Base-by-base conservation (phyloP, 53 echinoderm and acorn worm genomes). In the Arbacia lixula region DNA sequence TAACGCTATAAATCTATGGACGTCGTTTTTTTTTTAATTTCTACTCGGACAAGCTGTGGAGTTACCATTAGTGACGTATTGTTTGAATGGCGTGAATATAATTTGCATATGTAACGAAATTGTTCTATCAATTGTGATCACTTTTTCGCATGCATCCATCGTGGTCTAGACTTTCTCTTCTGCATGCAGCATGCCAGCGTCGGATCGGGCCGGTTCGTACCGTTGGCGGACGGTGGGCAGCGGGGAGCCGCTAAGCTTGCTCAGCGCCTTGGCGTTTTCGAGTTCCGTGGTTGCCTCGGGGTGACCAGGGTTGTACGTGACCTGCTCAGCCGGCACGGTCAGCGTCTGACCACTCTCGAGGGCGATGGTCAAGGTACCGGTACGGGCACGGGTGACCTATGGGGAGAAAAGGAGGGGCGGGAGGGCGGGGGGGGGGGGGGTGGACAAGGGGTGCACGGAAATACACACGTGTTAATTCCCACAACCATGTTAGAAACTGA, bases 351-450 rank as follows among this genome's bases (percentile, higher is more conserved):
- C 93, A 30, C 88, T 90, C 54, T 93, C 93, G 22, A 93, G 81
- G 8, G 86, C 93, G 46, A 93, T 84, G 26, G 89, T 93, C n/a
- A 93, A 79, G 5, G 93, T 93, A 77, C 93, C 93, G 24, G 87
- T 84, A 20, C 93, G 87, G 6, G 89, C 74, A 28, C 93, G 89
- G 49, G 84, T 90, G 26, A 63, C 84, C 93, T 93, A 27, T 67
- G 40, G 24, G 19, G 20, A 26, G 12, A 43, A 43, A 25, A 36
- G 60, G 24, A 37, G 62, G 62, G 24, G 6, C n/a, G 11, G 62
- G 46, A 14, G 46, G 46, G 46, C 8, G 46, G 46, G 46, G 46
- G 46, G 46, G 46, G 46, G 46, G 46, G 46, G 46, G 46, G 46
- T 46, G 46, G 46, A 14, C 8, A 46, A 14, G 46, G 8, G 46